Percentiles rank a stretch among this genome's conserved stretches.
These are phyloP conservation scores for Hydropsyche betteni DNA, from an alignment of 2,888 invertebrate species.

Conservation along the genomic window DNA sequence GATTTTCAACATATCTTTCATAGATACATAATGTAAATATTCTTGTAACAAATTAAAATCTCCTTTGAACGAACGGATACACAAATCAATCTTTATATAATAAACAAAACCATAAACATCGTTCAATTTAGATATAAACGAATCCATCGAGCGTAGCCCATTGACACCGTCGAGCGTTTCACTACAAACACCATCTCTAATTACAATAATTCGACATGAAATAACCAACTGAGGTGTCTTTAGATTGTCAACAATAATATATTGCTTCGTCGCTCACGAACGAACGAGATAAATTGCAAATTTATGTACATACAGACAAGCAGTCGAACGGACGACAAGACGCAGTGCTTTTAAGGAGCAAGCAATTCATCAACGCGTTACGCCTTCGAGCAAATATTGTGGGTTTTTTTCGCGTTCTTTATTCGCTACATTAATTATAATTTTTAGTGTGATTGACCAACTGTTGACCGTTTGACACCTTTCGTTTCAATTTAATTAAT, in stretches of 20 bases:
- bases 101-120: too few relatives aligned
- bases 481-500: neutral
- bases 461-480: neutral
- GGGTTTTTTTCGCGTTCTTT: neutral
- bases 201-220: neutral
- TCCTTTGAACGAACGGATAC: too few relatives aligned
- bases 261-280: neutral
- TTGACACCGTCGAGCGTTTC: too few relatives aligned
- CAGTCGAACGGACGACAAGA: neutral
- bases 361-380: neutral
- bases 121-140: too few relatives aligned
- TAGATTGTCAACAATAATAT: neutral
- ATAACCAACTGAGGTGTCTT: neutral
- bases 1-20: too few relatives aligned
- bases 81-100: too few relatives aligned
- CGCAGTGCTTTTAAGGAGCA: neutral
- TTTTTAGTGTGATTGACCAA: neutral
- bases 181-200: too few relatives aligned
- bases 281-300: constrained; percentile 15
- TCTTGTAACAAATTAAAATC: too few relatives aligned
- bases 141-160: too few relatives aligned
- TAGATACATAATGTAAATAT: too few relatives aligned
- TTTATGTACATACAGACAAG: constrained; percentile 18
- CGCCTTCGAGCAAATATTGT: neutral
- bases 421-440: neutral